Evolutionary conservation across 2,113 vertebrate species (phyloP).

Genomic region (human): DNA sequence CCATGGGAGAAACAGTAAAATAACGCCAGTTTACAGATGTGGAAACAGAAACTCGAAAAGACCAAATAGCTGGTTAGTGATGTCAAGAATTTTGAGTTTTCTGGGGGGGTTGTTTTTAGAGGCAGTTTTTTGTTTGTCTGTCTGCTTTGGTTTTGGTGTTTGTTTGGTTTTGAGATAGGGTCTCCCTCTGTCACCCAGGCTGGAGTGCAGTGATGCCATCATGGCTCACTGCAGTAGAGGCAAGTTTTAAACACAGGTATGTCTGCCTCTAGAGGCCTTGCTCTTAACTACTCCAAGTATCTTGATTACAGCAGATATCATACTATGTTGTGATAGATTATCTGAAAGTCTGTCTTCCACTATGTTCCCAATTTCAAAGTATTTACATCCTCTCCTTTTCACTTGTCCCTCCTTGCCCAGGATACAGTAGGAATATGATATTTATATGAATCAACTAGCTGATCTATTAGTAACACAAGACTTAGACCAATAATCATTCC

Average conservation of each 20-base stretch:
- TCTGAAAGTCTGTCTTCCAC: background rate
- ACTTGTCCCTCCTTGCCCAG: background rate
- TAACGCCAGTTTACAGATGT: background rate
- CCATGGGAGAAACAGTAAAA: background rate
- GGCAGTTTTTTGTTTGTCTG: no score
- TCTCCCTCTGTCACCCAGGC: no score
- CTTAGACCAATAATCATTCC: background rate
- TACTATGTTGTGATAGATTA: background rate
- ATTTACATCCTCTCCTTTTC: background rate
- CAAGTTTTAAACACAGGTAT: constrained; percentile 10
- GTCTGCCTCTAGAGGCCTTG: background rate
- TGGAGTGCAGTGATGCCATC: no score
- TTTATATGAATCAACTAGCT: background rate
- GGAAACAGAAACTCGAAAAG: background rate
- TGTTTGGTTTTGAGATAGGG: no score
- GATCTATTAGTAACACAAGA: constrained; percentile 5
- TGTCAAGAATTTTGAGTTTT: background rate
- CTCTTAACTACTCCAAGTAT: background rate
- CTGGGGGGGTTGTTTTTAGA: background rate
- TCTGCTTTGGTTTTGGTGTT: background rate
- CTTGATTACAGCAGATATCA: background rate
- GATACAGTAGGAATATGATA: background rate
- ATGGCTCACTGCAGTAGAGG: background rate
- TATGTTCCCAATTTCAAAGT: background rate
- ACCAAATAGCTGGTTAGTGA: background rate